A percentile compares a stretch with the other conserved stretches of the same genome.
Evolutionary conservation across 2,113 vertebrate genomes (phyloP).

Genomic region (Oxygymnocypris stewartii): DNA sequence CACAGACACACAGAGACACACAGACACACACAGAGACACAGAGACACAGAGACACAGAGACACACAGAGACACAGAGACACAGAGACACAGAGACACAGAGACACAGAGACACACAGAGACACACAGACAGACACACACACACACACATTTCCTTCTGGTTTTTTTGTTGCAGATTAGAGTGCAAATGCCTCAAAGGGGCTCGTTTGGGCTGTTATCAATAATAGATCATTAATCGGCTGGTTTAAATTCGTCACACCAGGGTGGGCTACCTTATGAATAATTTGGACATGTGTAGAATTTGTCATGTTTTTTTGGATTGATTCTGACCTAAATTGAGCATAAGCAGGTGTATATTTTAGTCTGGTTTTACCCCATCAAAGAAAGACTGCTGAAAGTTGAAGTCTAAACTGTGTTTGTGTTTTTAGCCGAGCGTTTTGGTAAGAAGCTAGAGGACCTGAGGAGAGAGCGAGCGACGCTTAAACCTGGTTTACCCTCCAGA

Average conservation of each 20-base stretch:
- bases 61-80: not conserved
- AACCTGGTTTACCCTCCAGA: constrained; percentile 82
- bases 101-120: too few species aligned
- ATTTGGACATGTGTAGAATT: not conserved
- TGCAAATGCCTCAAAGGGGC: not conserved
- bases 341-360: not conserved
- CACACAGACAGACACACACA: not conserved
- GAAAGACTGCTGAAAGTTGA: not conserved
- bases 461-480: constrained; percentile 72
- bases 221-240: not conserved
- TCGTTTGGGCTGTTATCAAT: not conserved
- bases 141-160: not conserved
- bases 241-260: not conserved
- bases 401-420: constrained; percentile 29
- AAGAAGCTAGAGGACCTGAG: constrained; percentile 82
- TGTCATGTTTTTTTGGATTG: not conserved
- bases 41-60: not conserved
- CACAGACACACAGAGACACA: too few species aligned
- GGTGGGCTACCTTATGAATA: not conserved
- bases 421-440: constrained; percentile 80
- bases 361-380: not conserved
- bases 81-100: not conserved
- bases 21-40: not conserved
- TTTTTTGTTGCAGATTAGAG: not conserved
- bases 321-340: not conserved